Evolutionary conservation across 2,888 invertebrate species (phyloP).

Genomic region (Cataglyphis rosenhaueri): DNA sequence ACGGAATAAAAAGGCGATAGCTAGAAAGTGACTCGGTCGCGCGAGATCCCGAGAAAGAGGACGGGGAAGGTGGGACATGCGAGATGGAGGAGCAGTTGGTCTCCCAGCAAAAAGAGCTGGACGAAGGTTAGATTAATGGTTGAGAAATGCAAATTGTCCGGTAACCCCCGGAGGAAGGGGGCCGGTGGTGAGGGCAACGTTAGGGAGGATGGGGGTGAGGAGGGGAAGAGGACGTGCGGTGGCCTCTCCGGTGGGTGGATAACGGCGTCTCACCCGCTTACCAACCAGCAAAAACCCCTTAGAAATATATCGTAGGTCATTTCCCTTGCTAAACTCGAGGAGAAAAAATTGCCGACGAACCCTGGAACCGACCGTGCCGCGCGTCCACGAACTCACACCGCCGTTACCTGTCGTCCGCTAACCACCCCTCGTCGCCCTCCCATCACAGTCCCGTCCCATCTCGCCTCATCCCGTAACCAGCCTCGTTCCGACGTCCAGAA

Average conservation of each 20-base stretch:
- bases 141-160: slow-evolving; percentile 85
- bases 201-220: background rate
- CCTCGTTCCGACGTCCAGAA: slow-evolving; percentile 60
- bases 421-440: slow-evolving; percentile 41
- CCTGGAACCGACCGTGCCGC: slow-evolving; percentile 69
- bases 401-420: slow-evolving; percentile 51
- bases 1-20: slow-evolving; percentile 35
- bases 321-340: slow-evolving; percentile 84
- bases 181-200: slow-evolving; percentile 42
- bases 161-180: slow-evolving; percentile 67
- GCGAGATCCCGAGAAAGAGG: slow-evolving; percentile 25
- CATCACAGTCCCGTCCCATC: slow-evolving; percentile 46
- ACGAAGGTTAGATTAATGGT: slow-evolving; percentile 84
- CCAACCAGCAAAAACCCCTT: slow-evolving; percentile 81
- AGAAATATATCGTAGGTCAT: slow-evolving; percentile 85
- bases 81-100: slow-evolving; percentile 60
- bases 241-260: slow-evolving; percentile 70
- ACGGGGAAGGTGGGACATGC: slow-evolving; percentile 46
- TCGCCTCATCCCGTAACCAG: slow-evolving; percentile 54
- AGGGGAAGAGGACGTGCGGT: slow-evolving; percentile 45
- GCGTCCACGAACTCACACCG: slow-evolving; percentile 68
- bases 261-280: slow-evolving; percentile 78
- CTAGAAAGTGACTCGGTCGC: slow-evolving; percentile 45
- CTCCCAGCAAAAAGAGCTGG: slow-evolving; percentile 71
- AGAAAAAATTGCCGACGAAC: slow-evolving; percentile 78